Percentiles rank a stretch among this genome's conserved stretches.
Conservation (phyloP, 1,140 invertebrate species). For the Spodoptera litura region DNA sequence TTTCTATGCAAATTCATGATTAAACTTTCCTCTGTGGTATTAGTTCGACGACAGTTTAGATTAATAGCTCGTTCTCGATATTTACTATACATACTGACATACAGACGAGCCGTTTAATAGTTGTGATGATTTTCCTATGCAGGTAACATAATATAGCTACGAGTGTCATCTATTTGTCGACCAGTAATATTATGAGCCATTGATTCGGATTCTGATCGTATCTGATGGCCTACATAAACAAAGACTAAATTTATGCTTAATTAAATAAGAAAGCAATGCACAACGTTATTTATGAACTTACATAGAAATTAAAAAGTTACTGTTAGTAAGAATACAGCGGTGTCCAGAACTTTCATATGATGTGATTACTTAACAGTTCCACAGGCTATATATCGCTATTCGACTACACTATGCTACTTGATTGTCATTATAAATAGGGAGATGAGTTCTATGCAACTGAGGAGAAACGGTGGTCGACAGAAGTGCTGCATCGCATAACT, state of each 20-base stretch:
- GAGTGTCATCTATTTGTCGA: too few relatives aligned
- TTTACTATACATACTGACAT: background rate
- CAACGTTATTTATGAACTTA: too few relatives aligned
- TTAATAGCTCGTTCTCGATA: slow-evolving; percentile 21
- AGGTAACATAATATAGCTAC: background rate
- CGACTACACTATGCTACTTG: background rate
- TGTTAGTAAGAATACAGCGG: too few relatives aligned
- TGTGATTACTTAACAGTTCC: too few relatives aligned
- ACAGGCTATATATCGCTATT: background rate
- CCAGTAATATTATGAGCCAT: too few relatives aligned
- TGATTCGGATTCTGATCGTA: too few relatives aligned
- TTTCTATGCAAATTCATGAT: slow-evolving; percentile 21
- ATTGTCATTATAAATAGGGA: slow-evolving; percentile 14
- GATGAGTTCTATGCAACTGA: slow-evolving; percentile 13
- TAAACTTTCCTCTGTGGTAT: slow-evolving; percentile 13
- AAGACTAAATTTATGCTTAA: too few relatives aligned
- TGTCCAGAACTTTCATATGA: too few relatives aligned
- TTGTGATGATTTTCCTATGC: background rate
- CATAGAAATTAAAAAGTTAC: too few relatives aligned
- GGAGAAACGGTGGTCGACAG: slow-evolving; percentile 27
- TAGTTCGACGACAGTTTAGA: slow-evolving; percentile 14
- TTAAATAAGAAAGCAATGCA: too few relatives aligned
- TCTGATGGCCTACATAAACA: too few relatives aligned
- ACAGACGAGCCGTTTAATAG: too few relatives aligned
- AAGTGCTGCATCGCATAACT: slow-evolving; percentile 28